Evolutionary conservation across 2,113 vertebrate species (phyloP), one percentile per base, ranked within the genome.

Genomic region (Trogon melanurus): DNA sequence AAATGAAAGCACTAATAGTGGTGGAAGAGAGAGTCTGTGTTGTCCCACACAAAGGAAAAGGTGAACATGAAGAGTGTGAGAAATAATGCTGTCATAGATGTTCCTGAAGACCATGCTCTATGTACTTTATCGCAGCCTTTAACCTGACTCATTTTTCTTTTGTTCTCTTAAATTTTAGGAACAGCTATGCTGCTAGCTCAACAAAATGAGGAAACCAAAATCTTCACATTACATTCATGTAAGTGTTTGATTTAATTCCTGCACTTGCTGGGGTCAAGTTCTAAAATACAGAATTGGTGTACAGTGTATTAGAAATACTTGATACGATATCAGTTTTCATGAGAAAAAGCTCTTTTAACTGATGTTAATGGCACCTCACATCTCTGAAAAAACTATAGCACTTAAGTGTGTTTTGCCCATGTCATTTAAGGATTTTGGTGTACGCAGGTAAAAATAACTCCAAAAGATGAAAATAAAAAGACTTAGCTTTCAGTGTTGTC

Each of bases 61-160:
- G 16, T 18, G 23, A 81, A 45, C 3, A 5, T 6, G 54, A 13
- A 70, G 36, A 17, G 6, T 58, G 32, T n/a, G 62, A 9, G 57
- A 45, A 79, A 51, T 84, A 53, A 27, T 30, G 12, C 6, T 69
- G 12, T 22, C 3, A 1, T 27, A 10, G 0, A 0, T 47, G 20
- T 75, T 84, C 32, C 18, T 83, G 54, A 81, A n/a, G 26, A 14
- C 36, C 20, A 20, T 4, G 2, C 8, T 44, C 5, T 44, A 53
- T 15, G 2, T 18, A 36, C 11, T 62, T 94, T 58, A 47, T 50
- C 17, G 21, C 1, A 36, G 30, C 34, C 25, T 69, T 53, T 54
- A 38, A 41, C 21, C 50, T 4, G 6, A 38, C 6, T 74, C 1
- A 7, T 62, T 79, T 8, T 2, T 34, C 70, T 51, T 36, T 23